Evolutionary conservation across 2,888 invertebrate genomes (phyloP), one percentile per base, ranked within the genome.

Genomic region (Agrotis clavis): DNA sequence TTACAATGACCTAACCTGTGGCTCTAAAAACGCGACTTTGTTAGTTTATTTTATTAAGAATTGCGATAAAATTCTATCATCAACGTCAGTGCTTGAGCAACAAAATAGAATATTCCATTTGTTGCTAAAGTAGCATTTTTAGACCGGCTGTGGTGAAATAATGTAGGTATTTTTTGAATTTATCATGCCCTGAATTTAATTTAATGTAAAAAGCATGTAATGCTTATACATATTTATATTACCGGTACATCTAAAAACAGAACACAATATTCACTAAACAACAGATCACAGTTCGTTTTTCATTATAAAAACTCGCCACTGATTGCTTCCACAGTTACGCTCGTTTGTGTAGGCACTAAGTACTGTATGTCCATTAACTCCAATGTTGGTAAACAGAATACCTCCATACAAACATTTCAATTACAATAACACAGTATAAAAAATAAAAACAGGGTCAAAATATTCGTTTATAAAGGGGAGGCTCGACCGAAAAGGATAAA

Each of bases 401-500:
- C 76, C 74, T 78, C 81, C 70, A 74, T 72, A 76, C 80, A 86
- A 86, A 84, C 83, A 83, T 86, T 84, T 86, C 83, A 79, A 83
- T 71, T 81, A 86, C 83, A 84, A 83, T 86, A 86, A 85, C 86
- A 86, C 71, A 74, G 82, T 76, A 82, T 74, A 82, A 83, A 83
- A 91, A 90, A 92, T 91, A 90, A 90, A 90, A 91, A 90, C 90
- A 89, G 85, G 82, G 84, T 87, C 90, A 88, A 90, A 92, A 93
- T 92, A 86, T 92, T 92, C 92, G 89, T 87, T 89, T 88, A 87
- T 89, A 90, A 90, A 90, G 92, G 93, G 93, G 94, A 91, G 90
- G 86, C 87, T 90, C 89, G 92, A 88, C 92, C 90, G 91, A 92
- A 93, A 93, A 91, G 94, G 95, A 94, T 94, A 95, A 95, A 94